A percentile compares a stretch with the other conserved stretches of the same genome.
Evolutionary conservation across 53 echinoderm and acorn worm genomes (phyloP).

Genomic region (Mesocentrotus franciscanus): DNA sequence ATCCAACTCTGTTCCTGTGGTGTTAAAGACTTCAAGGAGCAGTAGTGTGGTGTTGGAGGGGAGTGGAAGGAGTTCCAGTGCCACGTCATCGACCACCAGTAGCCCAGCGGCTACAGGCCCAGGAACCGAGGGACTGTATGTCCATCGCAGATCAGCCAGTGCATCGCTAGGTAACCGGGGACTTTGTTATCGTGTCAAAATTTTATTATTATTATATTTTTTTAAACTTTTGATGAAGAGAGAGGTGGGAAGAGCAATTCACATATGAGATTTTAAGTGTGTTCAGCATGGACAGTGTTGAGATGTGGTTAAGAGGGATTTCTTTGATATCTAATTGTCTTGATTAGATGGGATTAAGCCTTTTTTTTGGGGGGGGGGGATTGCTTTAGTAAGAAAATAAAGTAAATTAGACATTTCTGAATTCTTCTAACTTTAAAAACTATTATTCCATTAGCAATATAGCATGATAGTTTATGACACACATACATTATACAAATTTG

Average conservation of each 20-base stretch:
- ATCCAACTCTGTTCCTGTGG: constrained; percentile 26
- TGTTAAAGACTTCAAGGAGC: constrained; percentile 19
- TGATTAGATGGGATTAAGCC: too few relatives aligned
- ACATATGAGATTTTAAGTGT: neutral
- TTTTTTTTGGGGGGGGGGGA: too few relatives aligned
- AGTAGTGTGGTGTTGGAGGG: constrained; percentile 13
- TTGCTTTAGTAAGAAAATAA: too few relatives aligned
- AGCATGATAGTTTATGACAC: too few relatives aligned
- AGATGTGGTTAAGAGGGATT: neutral
- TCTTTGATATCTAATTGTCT: too few relatives aligned
- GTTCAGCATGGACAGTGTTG: too few relatives aligned
- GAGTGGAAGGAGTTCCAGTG: constrained; percentile 20
- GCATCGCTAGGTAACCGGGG: constrained; percentile 12
- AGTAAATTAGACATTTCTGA: too few relatives aligned
- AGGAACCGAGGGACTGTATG: constrained; percentile 24
- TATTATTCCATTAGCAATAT: too few relatives aligned
- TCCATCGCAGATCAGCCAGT: constrained; percentile 46
- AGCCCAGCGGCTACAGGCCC: constrained; percentile 9
- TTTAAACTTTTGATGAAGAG: neutral
- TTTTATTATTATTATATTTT: neutral
- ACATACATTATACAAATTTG: too few relatives aligned
- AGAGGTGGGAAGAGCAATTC: neutral
- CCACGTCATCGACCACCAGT: constrained; percentile 44
- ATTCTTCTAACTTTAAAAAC: too few relatives aligned
- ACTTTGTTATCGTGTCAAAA: neutral